Percentiles rank a stretch among this genome's conserved stretches.
Conservation (phyloP, 2,888 invertebrate genomes). For the Digitonthophagus gazella region DNA sequence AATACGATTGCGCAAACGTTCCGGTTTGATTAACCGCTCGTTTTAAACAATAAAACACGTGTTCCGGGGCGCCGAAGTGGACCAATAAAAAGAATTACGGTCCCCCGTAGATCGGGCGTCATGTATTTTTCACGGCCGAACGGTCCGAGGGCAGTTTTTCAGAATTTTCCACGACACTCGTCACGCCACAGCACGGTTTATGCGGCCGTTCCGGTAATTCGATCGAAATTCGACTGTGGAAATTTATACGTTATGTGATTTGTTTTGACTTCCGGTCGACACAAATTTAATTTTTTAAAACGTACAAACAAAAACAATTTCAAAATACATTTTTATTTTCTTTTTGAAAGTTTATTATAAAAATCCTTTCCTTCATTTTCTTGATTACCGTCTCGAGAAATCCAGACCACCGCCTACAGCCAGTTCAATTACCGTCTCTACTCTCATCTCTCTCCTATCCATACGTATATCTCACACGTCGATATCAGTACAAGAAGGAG, state of each 20-base stretch:
- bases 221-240: background rate
- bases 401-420: background rate
- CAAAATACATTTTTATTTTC: too few relatives aligned
- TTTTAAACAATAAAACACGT: constrained; percentile 28
- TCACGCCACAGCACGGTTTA: constrained; percentile 45
- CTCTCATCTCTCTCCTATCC: background rate
- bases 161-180: constrained; percentile 43
- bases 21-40: constrained; percentile 26
- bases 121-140: constrained; percentile 38
- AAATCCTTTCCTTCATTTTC: background rate
- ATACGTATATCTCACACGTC: too few relatives aligned
- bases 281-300: background rate
- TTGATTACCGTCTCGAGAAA: constrained; percentile 6
- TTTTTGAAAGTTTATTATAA: too few relatives aligned
- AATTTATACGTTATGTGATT: background rate
- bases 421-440: constrained; percentile 1
- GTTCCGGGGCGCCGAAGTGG: constrained; percentile 29
- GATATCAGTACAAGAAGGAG: too few relatives aligned
- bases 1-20: constrained; percentile 26
- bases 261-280: background rate
- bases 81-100: constrained; percentile 38
- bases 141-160: constrained; percentile 39
- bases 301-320: too few relatives aligned
- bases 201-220: constrained; percentile 27
- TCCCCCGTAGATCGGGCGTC: constrained; percentile 33